Evolutionary conservation across 1,140 invertebrate species (phyloP).

Genomic region (Popillia japonica): DNA sequence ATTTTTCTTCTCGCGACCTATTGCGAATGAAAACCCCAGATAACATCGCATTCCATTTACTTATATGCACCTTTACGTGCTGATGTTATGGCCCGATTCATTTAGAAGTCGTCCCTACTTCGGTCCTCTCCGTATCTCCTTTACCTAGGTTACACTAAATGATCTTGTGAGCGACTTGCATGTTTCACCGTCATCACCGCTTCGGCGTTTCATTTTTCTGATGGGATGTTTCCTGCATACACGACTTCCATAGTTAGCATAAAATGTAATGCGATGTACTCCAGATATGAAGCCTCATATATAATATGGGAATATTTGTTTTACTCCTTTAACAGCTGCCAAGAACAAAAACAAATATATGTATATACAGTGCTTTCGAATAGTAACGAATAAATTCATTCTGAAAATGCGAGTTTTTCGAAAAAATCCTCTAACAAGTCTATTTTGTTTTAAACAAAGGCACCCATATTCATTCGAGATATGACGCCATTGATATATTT

Average conservation of each 20-base stretch:
- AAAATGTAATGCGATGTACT: background rate
- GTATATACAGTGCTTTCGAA: no score
- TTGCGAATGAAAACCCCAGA: slow-evolving; percentile 4
- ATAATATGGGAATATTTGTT: no score
- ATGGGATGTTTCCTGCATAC: background rate
- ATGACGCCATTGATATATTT: no score
- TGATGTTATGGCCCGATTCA: background rate
- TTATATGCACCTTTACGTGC: background rate
- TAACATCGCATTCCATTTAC: slow-evolving; percentile 15
- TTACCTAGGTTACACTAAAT: background rate
- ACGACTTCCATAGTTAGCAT: background rate
- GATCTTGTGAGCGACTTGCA: background rate
- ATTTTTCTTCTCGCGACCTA: slow-evolving; percentile 3
- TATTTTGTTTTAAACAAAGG: no score
- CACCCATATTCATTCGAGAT: no score
- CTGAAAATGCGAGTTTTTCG: no score
- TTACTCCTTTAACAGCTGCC: no score
- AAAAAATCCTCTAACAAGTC: no score
- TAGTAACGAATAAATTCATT: no score
- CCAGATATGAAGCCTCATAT: no score
- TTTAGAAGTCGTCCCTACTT: background rate
- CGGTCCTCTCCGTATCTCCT: background rate
- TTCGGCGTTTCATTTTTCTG: slow-evolving; percentile 8
- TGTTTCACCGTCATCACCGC: slow-evolving; percentile 17
- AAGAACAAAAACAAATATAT: no score